Evolutionary conservation across 2,888 invertebrate species (phyloP), one percentile per base, ranked within the genome.

Genomic region (Omphaloscelis lunosa): DNA sequence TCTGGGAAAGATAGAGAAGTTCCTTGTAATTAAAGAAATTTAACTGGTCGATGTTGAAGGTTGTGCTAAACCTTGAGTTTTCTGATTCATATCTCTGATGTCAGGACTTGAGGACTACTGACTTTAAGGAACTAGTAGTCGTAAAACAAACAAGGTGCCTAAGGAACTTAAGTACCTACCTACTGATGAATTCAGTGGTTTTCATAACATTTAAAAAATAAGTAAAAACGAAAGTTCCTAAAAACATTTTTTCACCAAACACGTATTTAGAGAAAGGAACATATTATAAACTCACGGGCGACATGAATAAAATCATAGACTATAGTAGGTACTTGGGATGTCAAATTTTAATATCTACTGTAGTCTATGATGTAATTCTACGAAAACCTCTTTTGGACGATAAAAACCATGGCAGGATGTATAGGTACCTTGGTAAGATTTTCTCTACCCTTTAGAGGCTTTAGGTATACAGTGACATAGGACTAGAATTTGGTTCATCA

Each of bases 1-100:
- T 87, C 95, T 95, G 93, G 12, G 51, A 95, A 93, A 88, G 88
- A 80, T 15, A 12, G 12, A 58, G 12, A 39, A 56, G 23, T 39
- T 48, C 9, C 29, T 48, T 66, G 45, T 66, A 23, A 29, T 48
- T 27, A 27, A 20, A 27, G 7, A 12, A 12, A 29, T 15, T 17
- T 6, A 51, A 67, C 15, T 51, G 23, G 15, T 15, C 5, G 48
- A 29, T 29, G 29, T 67, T 51, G 23, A 23, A 29, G 29, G 3
- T 45, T 45, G 17, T 17, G 4, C 20, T 45, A 45, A 3, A 41
- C 41, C 9, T 20, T 45, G 6, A 2, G 4, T 45, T 45, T 20
- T 45, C 27, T 17, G 8, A 45, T 34, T 39, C 8, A 9, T 11
- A 27, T 59, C 12, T 59, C 8, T 59, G 9, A 17, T n/a, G 20